Conservation (phyloP, 2,888 invertebrate species). For the Pasiphila rectangulata region DNA sequence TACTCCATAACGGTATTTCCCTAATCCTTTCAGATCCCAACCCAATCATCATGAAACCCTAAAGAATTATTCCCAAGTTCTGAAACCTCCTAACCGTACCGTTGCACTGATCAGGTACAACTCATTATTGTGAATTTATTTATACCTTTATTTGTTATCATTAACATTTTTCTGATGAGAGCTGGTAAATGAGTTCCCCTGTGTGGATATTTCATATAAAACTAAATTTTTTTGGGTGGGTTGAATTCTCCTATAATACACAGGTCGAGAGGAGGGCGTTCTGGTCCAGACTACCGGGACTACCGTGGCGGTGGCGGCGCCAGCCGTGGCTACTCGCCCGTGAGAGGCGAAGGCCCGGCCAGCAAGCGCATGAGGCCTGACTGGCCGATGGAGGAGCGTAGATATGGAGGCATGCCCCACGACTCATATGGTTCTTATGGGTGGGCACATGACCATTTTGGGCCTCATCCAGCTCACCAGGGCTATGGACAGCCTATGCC, state of each 20-base stretch:
- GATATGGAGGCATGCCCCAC: slow-evolving; percentile 77
- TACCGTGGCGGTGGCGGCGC: slow-evolving; percentile 86
- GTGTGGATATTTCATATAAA: not conserved
- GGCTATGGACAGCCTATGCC: slow-evolving; percentile 82
- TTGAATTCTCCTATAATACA: slow-evolving; percentile 15
- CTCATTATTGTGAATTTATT: too few relatives aligned
- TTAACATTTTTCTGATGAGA: too few relatives aligned
- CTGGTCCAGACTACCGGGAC: slow-evolving; percentile 89
- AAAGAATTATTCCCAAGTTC: slow-evolving; percentile 52
- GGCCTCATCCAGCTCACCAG: slow-evolving; percentile 82
- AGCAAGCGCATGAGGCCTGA: slow-evolving; percentile 88
- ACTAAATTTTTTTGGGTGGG: not conserved
- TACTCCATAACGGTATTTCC: too few relatives aligned
- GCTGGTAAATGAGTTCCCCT: too few relatives aligned
- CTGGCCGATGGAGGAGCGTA: slow-evolving; percentile 82
- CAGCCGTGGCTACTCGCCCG: slow-evolving; percentile 87
- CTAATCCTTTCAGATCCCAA: slow-evolving; percentile 64
- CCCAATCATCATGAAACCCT: slow-evolving; percentile 57
- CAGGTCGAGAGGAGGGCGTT: slow-evolving; percentile 83
- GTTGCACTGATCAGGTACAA: slow-evolving; percentile 57
- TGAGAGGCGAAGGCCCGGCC: slow-evolving; percentile 88
- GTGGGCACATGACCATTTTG: slow-evolving; percentile 77
- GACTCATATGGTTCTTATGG: slow-evolving; percentile 79
- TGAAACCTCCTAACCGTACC: slow-evolving; percentile 60
- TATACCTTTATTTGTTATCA: too few relatives aligned